Percentiles rank a stretch among this genome's conserved stretches.
Evolutionary conservation across 1,140 invertebrate genomes (phyloP).

Genomic region (Aphelenchoides fujianensis): DNA sequence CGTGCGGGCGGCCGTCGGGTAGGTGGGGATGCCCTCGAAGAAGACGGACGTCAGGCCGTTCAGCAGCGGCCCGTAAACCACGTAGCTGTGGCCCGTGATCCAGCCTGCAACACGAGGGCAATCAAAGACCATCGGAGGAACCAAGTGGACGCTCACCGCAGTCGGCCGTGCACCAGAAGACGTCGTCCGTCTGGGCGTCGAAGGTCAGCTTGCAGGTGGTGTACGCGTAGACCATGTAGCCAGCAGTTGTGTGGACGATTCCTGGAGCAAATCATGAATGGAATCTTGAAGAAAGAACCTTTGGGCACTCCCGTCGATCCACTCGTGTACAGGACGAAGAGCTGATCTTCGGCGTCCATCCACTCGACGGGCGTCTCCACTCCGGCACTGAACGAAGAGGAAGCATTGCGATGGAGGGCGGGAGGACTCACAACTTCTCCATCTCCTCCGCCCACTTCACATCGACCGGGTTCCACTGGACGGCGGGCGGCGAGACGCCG

Average conservation of each 20-base stretch:
- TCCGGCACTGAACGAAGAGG: too few species aligned
- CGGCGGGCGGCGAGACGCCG: background rate
- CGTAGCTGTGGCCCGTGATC: conserved; percentile 90
- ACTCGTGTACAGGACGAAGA: conserved; percentile 95
- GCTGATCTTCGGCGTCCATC: conserved; percentile 87
- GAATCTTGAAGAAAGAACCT: too few species aligned
- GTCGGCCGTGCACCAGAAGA: conserved; percentile 94
- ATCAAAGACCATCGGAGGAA: too few species aligned
- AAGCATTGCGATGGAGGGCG: too few species aligned
- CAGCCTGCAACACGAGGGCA: conserved; percentile 72
- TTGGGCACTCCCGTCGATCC: conserved; percentile 98
- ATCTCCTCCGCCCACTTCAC: conserved; percentile 34
- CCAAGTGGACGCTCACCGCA: too few species aligned
- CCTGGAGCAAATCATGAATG: too few species aligned
- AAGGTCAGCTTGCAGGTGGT: conserved; percentile 78
- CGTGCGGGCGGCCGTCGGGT: conserved; percentile 71
- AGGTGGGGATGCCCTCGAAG: conserved; percentile 89
- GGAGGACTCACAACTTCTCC: conserved; percentile 18
- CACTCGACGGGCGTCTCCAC: conserved; percentile 69
- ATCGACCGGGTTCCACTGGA: conserved; percentile 25
- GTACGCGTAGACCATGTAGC: conserved; percentile 80
- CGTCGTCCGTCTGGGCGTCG: conserved; percentile 80
- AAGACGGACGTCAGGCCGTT: conserved; percentile 85
- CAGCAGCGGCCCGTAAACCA: conserved; percentile 85
- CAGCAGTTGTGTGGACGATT: conserved; percentile 85